Conservation (phyloP, 2,113 vertebrate species). For the Syngnathus typhle region DNA sequence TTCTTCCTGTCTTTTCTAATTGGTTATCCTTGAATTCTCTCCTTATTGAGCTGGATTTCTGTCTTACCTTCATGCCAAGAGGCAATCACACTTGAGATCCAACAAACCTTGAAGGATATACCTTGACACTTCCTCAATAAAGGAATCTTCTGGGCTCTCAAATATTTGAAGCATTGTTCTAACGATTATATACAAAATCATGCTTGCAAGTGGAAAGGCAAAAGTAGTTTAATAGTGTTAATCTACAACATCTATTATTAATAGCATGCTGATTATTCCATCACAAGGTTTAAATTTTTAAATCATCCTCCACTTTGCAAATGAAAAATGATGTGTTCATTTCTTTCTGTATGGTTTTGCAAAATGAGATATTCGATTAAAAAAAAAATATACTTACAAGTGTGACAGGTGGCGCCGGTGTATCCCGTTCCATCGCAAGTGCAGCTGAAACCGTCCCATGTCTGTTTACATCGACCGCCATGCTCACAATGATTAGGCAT, state of each 20-base stretch:
- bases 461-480: slow-evolving; percentile 87
- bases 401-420: slow-evolving; percentile 93
- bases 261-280: too few relatives aligned
- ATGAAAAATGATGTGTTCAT: too few relatives aligned
- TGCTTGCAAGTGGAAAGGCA: too few relatives aligned
- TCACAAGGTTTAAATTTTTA: too few relatives aligned
- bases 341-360: too few relatives aligned
- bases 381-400: slow-evolving; percentile 74
- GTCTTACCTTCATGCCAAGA: not conserved
- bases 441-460: slow-evolving; percentile 93
- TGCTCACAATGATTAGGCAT: slow-evolving; percentile 97
- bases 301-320: too few relatives aligned
- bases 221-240: too few relatives aligned
- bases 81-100: not conserved
- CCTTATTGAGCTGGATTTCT: not conserved
- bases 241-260: too few relatives aligned
- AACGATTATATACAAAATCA: too few relatives aligned
- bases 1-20: not conserved
- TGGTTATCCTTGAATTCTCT: not conserved
- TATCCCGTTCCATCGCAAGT: slow-evolving; percentile 90
- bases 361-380: too few relatives aligned
- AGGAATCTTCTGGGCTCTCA: not conserved
- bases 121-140: not conserved
- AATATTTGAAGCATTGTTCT: too few relatives aligned
- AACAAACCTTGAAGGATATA: not conserved